These are phyloP conservation scores for Drosophila subpulchrella DNA, from an alignment of 1,140 invertebrate species.

Conservation along the genomic window DNA sequence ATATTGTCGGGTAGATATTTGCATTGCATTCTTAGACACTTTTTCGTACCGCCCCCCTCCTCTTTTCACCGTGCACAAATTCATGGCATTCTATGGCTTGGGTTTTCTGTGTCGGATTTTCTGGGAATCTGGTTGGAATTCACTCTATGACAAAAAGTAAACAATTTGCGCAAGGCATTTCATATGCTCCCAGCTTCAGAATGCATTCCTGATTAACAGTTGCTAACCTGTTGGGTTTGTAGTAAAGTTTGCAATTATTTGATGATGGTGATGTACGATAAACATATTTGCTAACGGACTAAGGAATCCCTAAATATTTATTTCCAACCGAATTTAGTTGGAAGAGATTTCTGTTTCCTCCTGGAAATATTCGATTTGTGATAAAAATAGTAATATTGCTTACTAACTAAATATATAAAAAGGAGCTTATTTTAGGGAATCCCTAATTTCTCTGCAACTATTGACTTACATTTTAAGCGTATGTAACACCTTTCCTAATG, in stretches of 20 bases:
- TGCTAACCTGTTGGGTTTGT: conserved; percentile 16
- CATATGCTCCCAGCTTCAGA: conserved; percentile 45
- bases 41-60: not conserved
- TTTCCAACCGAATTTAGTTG: too few species aligned
- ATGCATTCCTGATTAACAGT: conserved; percentile 55
- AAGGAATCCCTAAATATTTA: too few species aligned
- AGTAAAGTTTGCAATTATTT: not conserved
- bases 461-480: too few species aligned
- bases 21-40: conserved; percentile 32
- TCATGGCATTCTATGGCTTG: conserved; percentile 55
- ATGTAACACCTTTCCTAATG: too few species aligned
- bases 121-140: conserved; percentile 27
- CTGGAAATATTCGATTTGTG: too few species aligned
- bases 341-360: too few species aligned
- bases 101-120: conserved; percentile 14
- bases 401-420: too few species aligned
- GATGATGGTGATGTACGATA: not conserved
- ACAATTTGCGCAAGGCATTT: conserved; percentile 78
- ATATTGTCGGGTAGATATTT: conserved; percentile 64
- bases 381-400: too few species aligned
- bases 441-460: too few species aligned
- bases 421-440: too few species aligned
- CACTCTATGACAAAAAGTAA: conserved; percentile 49
- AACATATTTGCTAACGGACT: too few species aligned
- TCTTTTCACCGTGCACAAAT: conserved; percentile 44